Evolutionary conservation across 1,140 invertebrate species (phyloP), one percentile per base, ranked within the genome.

Genomic region (Nasonia giraulti): DNA sequence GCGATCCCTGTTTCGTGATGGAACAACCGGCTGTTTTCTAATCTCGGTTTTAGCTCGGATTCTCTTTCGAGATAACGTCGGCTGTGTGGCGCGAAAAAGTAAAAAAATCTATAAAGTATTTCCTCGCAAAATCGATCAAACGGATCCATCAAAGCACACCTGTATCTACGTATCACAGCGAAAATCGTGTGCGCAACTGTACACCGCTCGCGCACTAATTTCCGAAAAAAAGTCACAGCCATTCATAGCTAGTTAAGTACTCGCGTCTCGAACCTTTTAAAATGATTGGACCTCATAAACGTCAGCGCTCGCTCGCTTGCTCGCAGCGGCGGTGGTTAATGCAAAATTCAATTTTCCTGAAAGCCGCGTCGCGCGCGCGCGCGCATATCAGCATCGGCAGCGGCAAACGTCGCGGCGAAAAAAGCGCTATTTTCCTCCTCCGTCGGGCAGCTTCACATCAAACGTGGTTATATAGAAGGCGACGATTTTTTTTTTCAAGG

Each of bases 331-430:
- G 37, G 27, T 33, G 37, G 82, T 78, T 78, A 78, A 83, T 71
- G 75, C 62, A 71, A 83, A 73, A 84, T 84, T 84, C 82, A 84
- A 84, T 84, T 79, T 79, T 20, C 11, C 31, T 84, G 68, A 84
- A 84, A 84, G 82, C 81, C 37, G 6, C 33, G 33, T 33, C 33
- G 33, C 33, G 1, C 33, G 33, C 33, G 10, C 12, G 27, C 27
- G 27, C 27, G 27, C 27, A 50, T n/a, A 40, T 40, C 27, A 27
- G 27, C 27, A 27, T 27, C 27, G 27, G 27, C 33, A 40, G 37
- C 71, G 40, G 68, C 33, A n/a, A 77, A 77, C 31, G 74, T 40
- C 50, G 12, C n/a, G 31, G 47, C 47, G 47, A 12, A 50, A 50
- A 83, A 75, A 75, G 44, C 31, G 7, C 55, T 40, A 27, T 44